Evolutionary conservation across 2,797 vertebrate genomes (phyloP).

Genomic region (Enteromius anoplus): DNA sequence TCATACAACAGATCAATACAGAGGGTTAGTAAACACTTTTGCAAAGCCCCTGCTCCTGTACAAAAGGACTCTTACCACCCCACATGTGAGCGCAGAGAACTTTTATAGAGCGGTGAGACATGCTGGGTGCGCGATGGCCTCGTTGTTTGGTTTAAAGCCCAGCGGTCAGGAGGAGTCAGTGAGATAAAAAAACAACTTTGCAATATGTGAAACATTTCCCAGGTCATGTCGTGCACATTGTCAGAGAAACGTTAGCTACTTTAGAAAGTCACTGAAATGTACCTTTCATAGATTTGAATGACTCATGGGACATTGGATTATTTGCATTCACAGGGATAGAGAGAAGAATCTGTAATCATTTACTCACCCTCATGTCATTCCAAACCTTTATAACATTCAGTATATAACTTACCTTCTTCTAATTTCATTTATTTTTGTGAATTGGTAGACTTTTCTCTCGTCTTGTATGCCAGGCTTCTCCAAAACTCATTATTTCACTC

Average conservation of each 20-base stretch:
- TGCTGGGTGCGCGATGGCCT: constrained; percentile 5
- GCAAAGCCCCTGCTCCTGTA: constrained; percentile 40
- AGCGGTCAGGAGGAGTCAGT: constrained; percentile 12
- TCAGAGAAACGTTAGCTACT: neutral
- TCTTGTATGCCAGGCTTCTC: neutral
- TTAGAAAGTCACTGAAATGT: neutral
- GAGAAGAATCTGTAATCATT: neutral
- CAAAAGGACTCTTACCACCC: constrained; percentile 9
- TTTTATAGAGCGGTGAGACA: neutral
- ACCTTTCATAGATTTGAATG: neutral
- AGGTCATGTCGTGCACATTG: neutral
- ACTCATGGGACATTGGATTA: neutral
- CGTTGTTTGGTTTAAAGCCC: constrained; percentile 4
- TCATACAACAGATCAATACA: constrained; percentile 63
- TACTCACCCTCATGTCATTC: neutral
- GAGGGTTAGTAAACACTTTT: constrained; percentile 50
- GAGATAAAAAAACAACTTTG: constrained; percentile 32
- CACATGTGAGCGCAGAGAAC: neutral
- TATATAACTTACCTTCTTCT: neutral
- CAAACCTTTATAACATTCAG: neutral
- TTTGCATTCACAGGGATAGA: neutral
- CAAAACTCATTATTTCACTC: neutral
- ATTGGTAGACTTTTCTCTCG: neutral
- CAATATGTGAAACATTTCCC: neutral
- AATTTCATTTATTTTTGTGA: neutral